Conservation (phyloP, 2,113 vertebrate genomes). For the Petaurus breviceps region DNA sequence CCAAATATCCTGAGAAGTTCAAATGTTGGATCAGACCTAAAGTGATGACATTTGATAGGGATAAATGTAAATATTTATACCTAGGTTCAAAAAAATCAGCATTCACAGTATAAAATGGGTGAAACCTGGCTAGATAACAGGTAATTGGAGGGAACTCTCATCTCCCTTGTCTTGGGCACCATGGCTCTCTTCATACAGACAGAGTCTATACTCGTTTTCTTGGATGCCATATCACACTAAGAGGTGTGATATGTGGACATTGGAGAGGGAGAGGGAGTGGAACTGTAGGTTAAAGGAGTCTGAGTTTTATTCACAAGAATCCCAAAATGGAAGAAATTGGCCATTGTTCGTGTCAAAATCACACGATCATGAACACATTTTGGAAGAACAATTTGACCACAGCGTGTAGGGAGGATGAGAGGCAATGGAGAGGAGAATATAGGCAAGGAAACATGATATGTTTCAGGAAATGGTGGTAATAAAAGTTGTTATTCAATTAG, state of each 20-base stretch:
- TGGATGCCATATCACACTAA: background rate
- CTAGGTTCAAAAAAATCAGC: background rate
- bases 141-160: background rate
- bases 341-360: background rate
- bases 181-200: background rate
- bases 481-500: background rate
- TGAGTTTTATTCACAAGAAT: background rate
- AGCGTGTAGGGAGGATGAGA: background rate
- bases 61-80: background rate
- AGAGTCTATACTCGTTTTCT: background rate
- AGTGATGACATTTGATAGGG: background rate
- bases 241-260: background rate
- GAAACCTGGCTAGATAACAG: background rate
- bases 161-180: background rate
- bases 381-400: background rate
- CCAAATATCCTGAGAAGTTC: background rate
- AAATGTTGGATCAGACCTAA: background rate
- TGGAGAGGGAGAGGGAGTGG: background rate
- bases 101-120: background rate
- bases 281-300: background rate
- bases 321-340: background rate
- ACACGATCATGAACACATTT: background rate
- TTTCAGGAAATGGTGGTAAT: background rate
- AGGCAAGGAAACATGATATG: background rate
- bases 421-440: background rate